A percentile compares a stretch with the other conserved stretches of the same genome.
phyloP scores from a whole-genome alignment of 2,888 invertebrate species.

The Drosophila lacicola region DNA sequence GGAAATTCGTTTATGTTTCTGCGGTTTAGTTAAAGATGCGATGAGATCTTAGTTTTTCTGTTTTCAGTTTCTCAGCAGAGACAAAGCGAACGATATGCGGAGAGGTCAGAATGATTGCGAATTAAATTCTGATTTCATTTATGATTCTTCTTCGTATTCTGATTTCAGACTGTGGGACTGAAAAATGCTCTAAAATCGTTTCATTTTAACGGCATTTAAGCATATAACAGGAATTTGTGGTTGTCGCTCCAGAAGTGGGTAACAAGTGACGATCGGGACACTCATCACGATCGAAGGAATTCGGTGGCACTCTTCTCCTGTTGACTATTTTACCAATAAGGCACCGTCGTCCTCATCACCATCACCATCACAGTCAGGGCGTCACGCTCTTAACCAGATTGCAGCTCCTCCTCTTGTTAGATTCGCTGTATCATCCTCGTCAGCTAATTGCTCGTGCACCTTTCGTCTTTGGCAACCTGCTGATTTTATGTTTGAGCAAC shows the following conservation, averaged over 20 bases:
- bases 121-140: constrained; percentile 65
- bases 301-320: constrained; percentile 23
- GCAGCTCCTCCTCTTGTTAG: constrained; percentile 12
- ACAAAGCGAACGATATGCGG: constrained; percentile 34
- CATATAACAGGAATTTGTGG: constrained; percentile 3
- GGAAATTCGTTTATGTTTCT: constrained; percentile 42
- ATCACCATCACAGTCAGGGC: constrained; percentile 41
- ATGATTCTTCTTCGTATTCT: constrained; percentile 47
- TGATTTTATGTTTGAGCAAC: constrained; percentile 37
- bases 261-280: constrained; percentile 57
- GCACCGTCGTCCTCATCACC: constrained; percentile 67
- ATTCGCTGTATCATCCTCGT: constrained; percentile 38
- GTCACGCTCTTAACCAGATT: constrained; percentile 45
- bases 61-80: constrained; percentile 44
- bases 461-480: constrained; percentile 52
- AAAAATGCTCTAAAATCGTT: constrained; percentile 37
- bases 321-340: constrained; percentile 56
- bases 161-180: constrained; percentile 49
- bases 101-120: constrained; percentile 58
- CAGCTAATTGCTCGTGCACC: constrained; percentile 65
- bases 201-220: constrained; percentile 61
- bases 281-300: constrained; percentile 63
- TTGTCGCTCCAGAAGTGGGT: constrained; percentile 38
- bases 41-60: constrained; percentile 57
- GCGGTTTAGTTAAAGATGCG: constrained; percentile 33